These are phyloP conservation scores for Psittacula derbiana DNA, from an alignment of 2,797 vertebrate genomes.

Conservation along the genomic window DNA sequence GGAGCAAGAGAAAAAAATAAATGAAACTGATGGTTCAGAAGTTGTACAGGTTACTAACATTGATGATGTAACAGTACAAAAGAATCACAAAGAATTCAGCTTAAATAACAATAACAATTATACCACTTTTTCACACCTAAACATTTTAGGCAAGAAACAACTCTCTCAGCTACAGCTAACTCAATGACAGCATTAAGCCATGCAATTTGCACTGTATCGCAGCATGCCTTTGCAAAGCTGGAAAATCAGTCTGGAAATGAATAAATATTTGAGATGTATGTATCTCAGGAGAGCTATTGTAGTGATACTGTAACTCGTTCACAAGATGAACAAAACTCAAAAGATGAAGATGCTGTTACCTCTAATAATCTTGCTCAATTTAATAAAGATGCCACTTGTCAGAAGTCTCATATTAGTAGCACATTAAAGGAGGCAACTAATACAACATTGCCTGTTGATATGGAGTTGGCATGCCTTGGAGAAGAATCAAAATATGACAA, in stretches of 20 bases:
- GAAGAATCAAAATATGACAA: conserved; percentile 28
- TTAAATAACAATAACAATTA: conserved; percentile 80
- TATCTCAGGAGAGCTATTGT: conserved; percentile 43
- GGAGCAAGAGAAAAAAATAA: conserved; percentile 53
- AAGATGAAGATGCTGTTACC: conserved; percentile 30
- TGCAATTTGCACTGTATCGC: neutral
- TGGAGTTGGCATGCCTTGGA: neutral
- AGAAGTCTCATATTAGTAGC: neutral
- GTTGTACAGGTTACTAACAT: conserved; percentile 80
- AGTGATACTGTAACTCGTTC: neutral
- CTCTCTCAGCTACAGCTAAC: neutral
- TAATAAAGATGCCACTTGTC: neutral
- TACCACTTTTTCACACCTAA: conserved; percentile 3
- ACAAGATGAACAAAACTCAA: neutral
- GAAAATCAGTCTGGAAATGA: conserved; percentile 45
- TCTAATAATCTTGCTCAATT: neutral
- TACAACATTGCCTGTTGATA: neutral
- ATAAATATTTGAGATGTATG: conserved; percentile 36
- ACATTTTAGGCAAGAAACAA: conserved; percentile 33
- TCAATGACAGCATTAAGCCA: conserved; percentile 17
- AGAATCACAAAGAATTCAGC: conserved; percentile 73
- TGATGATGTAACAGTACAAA: conserved; percentile 68
- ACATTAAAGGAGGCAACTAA: neutral
- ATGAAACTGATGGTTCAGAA: conserved; percentile 22
- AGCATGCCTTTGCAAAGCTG: conserved; percentile 32